Evolutionary conservation across 2,888 invertebrate species (phyloP).

Genomic region (Hermaeophaga mercurialis): DNA sequence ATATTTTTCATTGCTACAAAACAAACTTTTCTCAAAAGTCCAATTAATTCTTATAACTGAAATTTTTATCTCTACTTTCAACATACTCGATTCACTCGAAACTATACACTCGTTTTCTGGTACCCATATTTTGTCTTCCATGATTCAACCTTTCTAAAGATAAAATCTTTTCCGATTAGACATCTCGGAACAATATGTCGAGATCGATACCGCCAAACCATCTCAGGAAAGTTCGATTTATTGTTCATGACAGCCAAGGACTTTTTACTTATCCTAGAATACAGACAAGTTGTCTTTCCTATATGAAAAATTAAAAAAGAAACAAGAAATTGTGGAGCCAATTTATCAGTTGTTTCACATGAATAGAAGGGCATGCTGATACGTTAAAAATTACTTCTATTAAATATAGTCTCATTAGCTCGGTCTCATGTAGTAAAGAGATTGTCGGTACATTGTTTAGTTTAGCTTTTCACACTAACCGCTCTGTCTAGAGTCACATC

Average conservation of each 20-base stretch:
- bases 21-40: not conserved
- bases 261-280: slow-evolving; percentile 17
- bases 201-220: slow-evolving; percentile 21
- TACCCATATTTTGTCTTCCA: slow-evolving; percentile 10
- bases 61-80: not conserved
- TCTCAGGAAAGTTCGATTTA: slow-evolving; percentile 26
- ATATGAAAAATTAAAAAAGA: slow-evolving; percentile 16
- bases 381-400: no score
- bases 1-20: no score
- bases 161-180: slow-evolving; percentile 15
- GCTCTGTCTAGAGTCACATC: no score
- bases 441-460: no score
- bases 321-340: not conserved
- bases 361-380: no score
- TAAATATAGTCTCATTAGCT: no score
- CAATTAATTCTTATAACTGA: not conserved
- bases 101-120: not conserved
- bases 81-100: not conserved
- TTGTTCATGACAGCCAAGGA: slow-evolving; percentile 24
- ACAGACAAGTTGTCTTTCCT: slow-evolving; percentile 4
- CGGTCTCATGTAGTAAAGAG: no score
- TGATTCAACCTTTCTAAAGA: slow-evolving; percentile 8
- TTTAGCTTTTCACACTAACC: no score
- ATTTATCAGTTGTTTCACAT: slow-evolving; percentile 2
- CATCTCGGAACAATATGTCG: slow-evolving; percentile 8